Conservation (phyloP, 2,113 vertebrate genomes). For the Patagioenas fasciata region DNA sequence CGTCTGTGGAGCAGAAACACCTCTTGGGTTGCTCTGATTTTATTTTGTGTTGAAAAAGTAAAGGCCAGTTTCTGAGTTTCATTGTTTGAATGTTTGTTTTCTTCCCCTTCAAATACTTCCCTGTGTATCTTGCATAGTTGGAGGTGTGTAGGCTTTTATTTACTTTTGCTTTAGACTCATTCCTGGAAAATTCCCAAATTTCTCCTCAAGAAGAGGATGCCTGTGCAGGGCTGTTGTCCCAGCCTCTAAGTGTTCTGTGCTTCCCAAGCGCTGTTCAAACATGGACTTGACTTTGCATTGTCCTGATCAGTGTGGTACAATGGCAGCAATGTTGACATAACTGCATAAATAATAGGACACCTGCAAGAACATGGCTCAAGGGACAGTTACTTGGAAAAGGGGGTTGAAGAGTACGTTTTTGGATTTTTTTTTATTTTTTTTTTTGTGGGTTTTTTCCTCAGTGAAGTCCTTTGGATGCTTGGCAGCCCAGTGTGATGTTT, state of each 20-base stretch:
- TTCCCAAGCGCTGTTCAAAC: not conserved
- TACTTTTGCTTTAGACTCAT: not conserved
- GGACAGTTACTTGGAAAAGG: not conserved
- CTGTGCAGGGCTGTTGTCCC: fast-evolving
- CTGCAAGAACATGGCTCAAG: not conserved
- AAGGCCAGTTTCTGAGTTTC: not conserved
- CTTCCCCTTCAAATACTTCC: not conserved
- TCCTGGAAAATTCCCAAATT: not conserved
- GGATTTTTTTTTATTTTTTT: fast-evolving
- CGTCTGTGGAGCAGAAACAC: not conserved
- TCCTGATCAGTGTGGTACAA: not conserved
- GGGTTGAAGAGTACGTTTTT: not conserved
- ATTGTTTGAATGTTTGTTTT: not conserved
- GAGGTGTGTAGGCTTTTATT: not conserved
- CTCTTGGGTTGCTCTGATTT: not conserved
- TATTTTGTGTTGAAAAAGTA: not conserved
- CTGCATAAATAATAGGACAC: not conserved
- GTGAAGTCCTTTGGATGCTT: not conserved
- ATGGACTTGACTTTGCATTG: not conserved
- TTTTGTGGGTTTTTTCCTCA: not conserved
- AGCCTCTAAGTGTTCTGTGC: not conserved
- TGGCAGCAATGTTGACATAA: not conserved
- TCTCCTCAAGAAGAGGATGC: not conserved
- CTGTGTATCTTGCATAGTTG: not conserved
- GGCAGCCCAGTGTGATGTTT: not conserved